Evolutionary conservation across 2,113 vertebrate genomes (phyloP), one percentile per base, ranked within the genome.

Genomic region (Hippocampus comes): DNA sequence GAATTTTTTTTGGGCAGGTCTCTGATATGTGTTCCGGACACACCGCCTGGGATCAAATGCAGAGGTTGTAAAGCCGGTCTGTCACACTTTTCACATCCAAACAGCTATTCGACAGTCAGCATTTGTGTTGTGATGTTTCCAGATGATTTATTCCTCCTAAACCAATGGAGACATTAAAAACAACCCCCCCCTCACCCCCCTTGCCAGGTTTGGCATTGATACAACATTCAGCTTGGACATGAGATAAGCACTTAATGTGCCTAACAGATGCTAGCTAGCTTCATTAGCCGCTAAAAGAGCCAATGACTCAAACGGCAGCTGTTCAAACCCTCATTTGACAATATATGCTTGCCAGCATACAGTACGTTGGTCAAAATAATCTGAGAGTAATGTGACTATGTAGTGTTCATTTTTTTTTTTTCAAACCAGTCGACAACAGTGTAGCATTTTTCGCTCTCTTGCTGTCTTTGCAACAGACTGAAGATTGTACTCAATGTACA

Each of bases 11-110:
- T 57, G 71, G 77, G 82, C 63, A 67, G 57, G 60, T 77, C 61
- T 71, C 68, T 1, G 2, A 61, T 82, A 68, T 77, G 75, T 77
- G 73, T 81, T 66, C 57, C 76, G 57, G 71, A 61, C n/a, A 14
- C 51, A 68, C 74, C 75, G 84, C 73, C 81, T 75, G 75, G 18
- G 83, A 78, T 74, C 0, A 73, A 80, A 83, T 69, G 64, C 71
- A 70, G 57, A 75, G 34, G 57, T 65, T 57, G 46, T 78, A 70
- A 71, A 82, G 75, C 63, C 66, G 64, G 72, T 61, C 41, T 81
- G 68, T 82, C 80, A 65, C 18, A 14, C 9, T 43, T 7, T 61
- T 61, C 25, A 17, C 25, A 18, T 34, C 5, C 5, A 2, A 1
- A 5, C 17, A 8, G 5, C 11, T 15, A 5, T 61, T 20, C 2